Percentiles rank a stretch among this genome's conserved stretches.
These are phyloP conservation scores for Alces alces DNA, from an alignment of 2,113 vertebrate species.

Conservation along the genomic window DNA sequence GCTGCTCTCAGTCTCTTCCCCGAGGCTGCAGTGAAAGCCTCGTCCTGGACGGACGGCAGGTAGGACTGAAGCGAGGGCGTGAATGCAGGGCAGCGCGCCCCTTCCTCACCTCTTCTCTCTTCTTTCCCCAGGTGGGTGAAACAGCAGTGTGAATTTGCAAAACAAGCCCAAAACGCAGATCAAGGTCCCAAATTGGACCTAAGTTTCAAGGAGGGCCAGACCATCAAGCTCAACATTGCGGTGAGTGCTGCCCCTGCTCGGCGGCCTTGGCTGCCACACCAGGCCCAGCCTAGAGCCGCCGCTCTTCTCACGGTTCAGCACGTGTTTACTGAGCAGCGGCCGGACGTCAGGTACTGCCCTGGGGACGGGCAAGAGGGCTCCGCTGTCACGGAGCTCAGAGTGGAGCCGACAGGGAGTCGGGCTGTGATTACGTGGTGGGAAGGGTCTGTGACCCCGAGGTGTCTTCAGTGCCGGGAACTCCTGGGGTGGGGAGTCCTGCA, in stretches of 20 bases:
- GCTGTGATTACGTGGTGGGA: background rate
- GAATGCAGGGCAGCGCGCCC: background rate
- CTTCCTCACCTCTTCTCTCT: background rate
- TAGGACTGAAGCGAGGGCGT: fast-evolving
- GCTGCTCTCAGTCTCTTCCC: background rate
- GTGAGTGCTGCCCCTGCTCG: constrained; percentile 77
- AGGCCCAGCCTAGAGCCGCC: background rate
- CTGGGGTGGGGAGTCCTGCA: background rate
- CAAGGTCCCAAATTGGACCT: constrained; percentile 91
- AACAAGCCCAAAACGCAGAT: constrained; percentile 80
- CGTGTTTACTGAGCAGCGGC: background rate
- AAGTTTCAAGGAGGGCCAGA: constrained; percentile 97
- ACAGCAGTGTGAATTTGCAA: constrained; percentile 92
- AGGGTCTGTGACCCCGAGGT: background rate
- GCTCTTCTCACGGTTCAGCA: background rate
- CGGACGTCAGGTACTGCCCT: background rate
- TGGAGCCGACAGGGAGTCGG: background rate
- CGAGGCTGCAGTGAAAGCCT: background rate
- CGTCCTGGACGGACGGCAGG: fast-evolving
- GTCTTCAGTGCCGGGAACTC: background rate
- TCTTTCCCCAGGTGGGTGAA: constrained; percentile 90
- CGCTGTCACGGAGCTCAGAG: background rate
- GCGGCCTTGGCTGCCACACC: background rate
- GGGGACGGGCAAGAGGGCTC: no score
- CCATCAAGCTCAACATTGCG: constrained; percentile 96